A percentile compares a stretch with the other conserved stretches of the same genome.
Conservation (phyloP, 53 echinoderm and acorn worm species). For the Echinometra lucunter region DNA sequence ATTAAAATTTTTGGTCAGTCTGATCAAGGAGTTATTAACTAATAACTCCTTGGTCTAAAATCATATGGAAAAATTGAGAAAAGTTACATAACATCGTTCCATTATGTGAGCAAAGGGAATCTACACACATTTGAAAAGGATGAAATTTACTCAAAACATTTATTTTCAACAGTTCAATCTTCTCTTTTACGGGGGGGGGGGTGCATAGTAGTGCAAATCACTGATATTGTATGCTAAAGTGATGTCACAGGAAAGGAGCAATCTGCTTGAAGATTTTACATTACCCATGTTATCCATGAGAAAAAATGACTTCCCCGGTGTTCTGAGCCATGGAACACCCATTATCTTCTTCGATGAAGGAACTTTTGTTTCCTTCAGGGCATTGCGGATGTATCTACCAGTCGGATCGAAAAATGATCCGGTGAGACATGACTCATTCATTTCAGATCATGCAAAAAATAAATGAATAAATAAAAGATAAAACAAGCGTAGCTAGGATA, state of each 20-base stretch:
- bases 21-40: no score
- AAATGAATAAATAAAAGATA: no score
- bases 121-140: no score
- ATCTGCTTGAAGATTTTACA: not conserved
- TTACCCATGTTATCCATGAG: no score
- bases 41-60: no score
- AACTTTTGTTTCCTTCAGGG: not conserved
- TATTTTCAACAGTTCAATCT: no score
- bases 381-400: not conserved
- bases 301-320: not conserved
- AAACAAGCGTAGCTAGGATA: no score
- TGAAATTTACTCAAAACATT: no score
- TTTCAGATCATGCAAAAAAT: not conserved
- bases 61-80: no score
- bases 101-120: no score
- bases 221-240: not conserved
- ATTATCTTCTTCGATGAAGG: not conserved
- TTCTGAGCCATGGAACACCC: not conserved
- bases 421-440: not conserved
- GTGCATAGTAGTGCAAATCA: not conserved
- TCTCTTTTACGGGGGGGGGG: not conserved
- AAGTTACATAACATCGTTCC: no score
- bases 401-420: not conserved
- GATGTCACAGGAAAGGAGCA: not conserved
- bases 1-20: no score